A percentile compares a stretch with the other conserved stretches of the same genome.
phyloP scores from a whole-genome alignment of 1,140 invertebrate species.

The Calephelis virginiensis region DNA sequence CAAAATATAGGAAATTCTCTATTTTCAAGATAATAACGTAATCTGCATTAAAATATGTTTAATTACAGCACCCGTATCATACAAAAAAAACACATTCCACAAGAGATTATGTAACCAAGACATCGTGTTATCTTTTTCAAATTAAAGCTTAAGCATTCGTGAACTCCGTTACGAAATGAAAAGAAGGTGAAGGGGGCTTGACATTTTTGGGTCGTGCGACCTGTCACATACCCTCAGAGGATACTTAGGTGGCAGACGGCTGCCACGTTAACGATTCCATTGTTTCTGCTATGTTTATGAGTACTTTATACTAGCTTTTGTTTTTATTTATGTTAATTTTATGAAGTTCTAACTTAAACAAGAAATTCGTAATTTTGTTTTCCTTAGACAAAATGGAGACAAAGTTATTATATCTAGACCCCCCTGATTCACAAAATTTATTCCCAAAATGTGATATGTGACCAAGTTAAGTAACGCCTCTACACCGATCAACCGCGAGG shows the following conservation, averaged over 20 bases:
- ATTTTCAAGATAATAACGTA: too few relatives aligned
- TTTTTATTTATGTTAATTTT: not conserved
- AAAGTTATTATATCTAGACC: too few relatives aligned
- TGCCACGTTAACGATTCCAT: constrained; percentile 6
- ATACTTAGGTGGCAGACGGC: not conserved
- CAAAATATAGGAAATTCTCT: too few relatives aligned
- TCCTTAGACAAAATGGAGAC: too few relatives aligned
- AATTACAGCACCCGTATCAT: too few relatives aligned
- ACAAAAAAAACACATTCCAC: not conserved
- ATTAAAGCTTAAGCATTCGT: not conserved
- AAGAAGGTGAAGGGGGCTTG: constrained; percentile 1
- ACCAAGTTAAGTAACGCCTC: too few relatives aligned
- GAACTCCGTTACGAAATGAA: not conserved
- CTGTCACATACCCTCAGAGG: not conserved
- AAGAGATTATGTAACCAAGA: not conserved
- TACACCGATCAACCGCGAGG: too few relatives aligned
- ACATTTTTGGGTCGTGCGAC: constrained; percentile 3
- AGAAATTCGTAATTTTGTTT: too few relatives aligned
- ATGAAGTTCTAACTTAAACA: too few relatives aligned
- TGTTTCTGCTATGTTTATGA: not conserved
- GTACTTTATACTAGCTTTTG: not conserved
- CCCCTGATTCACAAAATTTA: too few relatives aligned
- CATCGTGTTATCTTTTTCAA: not conserved
- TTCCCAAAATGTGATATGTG: too few relatives aligned
- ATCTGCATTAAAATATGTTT: too few relatives aligned